Evolutionary conservation across 2,797 vertebrate species (phyloP), one percentile per base, ranked within the genome.

Genomic region (Labroides dimidiatus): DNA sequence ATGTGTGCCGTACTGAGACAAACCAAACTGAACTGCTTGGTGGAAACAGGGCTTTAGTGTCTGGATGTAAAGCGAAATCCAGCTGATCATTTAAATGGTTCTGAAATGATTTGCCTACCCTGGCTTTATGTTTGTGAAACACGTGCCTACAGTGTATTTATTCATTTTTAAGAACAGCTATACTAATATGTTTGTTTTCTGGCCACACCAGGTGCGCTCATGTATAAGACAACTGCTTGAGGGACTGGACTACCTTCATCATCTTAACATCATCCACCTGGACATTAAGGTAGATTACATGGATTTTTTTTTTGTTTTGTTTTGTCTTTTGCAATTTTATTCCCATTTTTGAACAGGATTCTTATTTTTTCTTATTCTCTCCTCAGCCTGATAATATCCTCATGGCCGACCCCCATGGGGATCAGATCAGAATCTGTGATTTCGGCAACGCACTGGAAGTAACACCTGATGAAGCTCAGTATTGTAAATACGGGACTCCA

Each of bases 361-460:
- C 11, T 14, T 23, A 30, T 4, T 68, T 24, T n/a, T 39, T 41
- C 13, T 27, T 21, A 36, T 60, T 65, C 9, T 84, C 24, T 67
- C 36, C 15, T 49, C 80, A 99, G 98, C 97, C 98, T 9, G 98
- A 98, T 88, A 99, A 99, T 90, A 94, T 99, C 85, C 93, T 99
- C 64, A 95, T 99, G 90, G 95, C 95, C 23, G 96, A 98, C 36
- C 78, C 90, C 0, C 93, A 92, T 2, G 91, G 94, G 0, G 97
- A 99, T 84, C 96, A 97, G 80, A 94, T 99, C 77, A 93, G 97
- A 68, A 93, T 99, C 86, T 99, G 97, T 49, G 98, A 99, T 84
- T 98, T 99, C 0, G 98, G 97, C 66, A 99, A 98, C 0, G 95
- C 97, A 0, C 87, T 97, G 68, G 93, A 92, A 69, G 57, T 97